A percentile compares a stretch with the other conserved stretches of the same genome.
Evolutionary conservation across 2,888 invertebrate genomes (phyloP).

Genomic region (Tipula helvola): DNA sequence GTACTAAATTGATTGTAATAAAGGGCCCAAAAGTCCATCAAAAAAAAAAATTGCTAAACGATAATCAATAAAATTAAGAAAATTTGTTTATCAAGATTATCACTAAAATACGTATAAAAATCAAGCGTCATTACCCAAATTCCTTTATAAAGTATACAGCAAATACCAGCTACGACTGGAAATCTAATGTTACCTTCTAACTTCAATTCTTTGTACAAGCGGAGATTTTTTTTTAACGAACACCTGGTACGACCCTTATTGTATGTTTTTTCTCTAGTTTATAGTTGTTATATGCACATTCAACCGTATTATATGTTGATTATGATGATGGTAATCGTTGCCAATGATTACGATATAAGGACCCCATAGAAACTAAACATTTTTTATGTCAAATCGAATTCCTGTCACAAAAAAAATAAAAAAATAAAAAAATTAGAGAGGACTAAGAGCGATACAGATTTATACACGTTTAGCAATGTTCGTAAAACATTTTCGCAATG

Average conservation of each 20-base stretch:
- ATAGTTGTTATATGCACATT: neutral
- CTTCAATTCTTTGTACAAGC: neutral
- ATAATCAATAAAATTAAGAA: too few relatives aligned
- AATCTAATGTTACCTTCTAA: neutral
- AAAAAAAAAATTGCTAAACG: too few relatives aligned
- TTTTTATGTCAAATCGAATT: neutral
- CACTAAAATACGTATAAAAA: neutral
- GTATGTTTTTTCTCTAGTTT: neutral
- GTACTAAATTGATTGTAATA: neutral
- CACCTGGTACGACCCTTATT: neutral
- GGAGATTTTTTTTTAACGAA: neutral
- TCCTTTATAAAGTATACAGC: neutral
- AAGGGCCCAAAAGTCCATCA: too few relatives aligned
- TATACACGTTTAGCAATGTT: neutral
- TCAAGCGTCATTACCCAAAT: neutral
- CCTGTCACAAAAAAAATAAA: neutral
- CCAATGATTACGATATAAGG: neutral
- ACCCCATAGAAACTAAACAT: neutral
- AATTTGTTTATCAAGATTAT: neutral
- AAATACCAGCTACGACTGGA: neutral
- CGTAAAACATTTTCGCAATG: neutral
- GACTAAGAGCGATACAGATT: neutral
- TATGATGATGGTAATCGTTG: neutral
- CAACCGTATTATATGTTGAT: constrained; percentile 4
- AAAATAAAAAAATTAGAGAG: neutral